A percentile compares a stretch with the other conserved stretches of the same genome.
These are phyloP conservation scores for Microlaimidae sp. DNA, from an alignment of 2,888 invertebrate genomes.

Conservation along the genomic window DNA sequence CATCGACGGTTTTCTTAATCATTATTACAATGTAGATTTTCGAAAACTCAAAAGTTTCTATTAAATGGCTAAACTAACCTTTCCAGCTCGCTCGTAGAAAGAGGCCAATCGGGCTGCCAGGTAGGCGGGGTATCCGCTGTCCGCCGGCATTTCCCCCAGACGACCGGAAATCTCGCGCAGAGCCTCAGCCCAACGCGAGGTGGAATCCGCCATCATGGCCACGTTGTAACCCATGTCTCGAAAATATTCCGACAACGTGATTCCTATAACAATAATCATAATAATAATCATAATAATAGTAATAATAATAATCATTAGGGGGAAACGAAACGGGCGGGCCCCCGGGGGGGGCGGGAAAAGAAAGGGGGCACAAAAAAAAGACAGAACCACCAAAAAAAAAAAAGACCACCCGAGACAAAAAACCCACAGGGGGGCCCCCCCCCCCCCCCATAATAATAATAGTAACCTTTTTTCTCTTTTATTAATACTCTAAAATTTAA, in stretches of 20 bases:
- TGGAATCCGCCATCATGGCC: constrained; percentile 99
- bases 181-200: constrained; percentile 99
- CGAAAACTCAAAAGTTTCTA: constrained; percentile 60
- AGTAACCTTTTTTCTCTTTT: too few species aligned
- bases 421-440: neutral
- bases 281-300: too few species aligned
- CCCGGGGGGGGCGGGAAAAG: too few species aligned
- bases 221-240: constrained; percentile 94
- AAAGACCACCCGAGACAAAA: neutral
- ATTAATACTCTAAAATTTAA: too few species aligned
- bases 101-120: constrained; percentile 91
- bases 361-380: constrained; percentile 1
- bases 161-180: constrained; percentile 97
- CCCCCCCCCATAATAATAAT: neutral
- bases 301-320: too few species aligned
- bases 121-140: constrained; percentile 91
- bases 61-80: too few species aligned
- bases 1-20: too few species aligned
- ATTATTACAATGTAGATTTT: too few species aligned
- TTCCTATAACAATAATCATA: too few species aligned
- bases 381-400: too few species aligned
- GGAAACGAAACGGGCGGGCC: too few species aligned
- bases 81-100: constrained; percentile 97
- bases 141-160: constrained; percentile 99
- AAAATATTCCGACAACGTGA: constrained; percentile 99